Percentiles rank a stretch among this genome's conserved stretches.
Evolutionary conservation across 1,140 invertebrate species (phyloP).

Genomic region (Listronotus bonariensis): DNA sequence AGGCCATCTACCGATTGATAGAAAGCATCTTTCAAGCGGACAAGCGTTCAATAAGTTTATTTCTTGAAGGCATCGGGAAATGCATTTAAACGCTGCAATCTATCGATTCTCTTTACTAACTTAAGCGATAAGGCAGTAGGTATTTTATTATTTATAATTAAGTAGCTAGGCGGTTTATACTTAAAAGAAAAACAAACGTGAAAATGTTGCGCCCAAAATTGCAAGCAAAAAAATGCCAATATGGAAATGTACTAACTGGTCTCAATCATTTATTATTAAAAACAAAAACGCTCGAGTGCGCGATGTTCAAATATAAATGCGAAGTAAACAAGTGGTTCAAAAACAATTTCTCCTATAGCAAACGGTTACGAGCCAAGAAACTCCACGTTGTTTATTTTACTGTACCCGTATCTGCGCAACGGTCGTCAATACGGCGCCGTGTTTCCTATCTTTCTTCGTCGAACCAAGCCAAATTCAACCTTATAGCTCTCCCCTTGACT

Average conservation of each 20-base stretch:
- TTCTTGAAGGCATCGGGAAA: slow-evolving; percentile 4
- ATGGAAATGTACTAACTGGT: slow-evolving; percentile 8
- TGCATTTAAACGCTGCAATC: not conserved
- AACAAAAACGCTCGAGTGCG: slow-evolving; percentile 7
- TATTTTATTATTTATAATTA: no score
- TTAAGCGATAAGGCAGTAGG: no score
- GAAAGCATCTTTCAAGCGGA: slow-evolving; percentile 12
- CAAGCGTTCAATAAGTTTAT: slow-evolving; percentile 19
- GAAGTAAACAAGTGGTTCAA: slow-evolving; percentile 47
- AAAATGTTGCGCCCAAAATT: no score
- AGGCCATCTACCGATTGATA: slow-evolving; percentile 30
- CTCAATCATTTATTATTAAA: slow-evolving; percentile 7
- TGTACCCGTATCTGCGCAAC: slow-evolving; percentile 43
- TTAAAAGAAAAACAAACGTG: no score
- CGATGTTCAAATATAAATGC: slow-evolving; percentile 18
- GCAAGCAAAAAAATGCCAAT: not conserved
- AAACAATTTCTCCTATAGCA: slow-evolving; percentile 38
- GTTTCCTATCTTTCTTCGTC: slow-evolving; percentile 4
- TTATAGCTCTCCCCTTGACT: slow-evolving; percentile 47
- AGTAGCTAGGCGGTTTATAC: no score
- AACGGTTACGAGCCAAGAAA: slow-evolving; percentile 46
- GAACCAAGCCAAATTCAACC: slow-evolving; percentile 42
- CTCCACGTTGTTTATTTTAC: slow-evolving; percentile 47
- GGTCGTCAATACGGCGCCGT: slow-evolving; percentile 34
- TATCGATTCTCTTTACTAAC: no score